These are phyloP conservation scores for Chrysodeixis includens DNA, from an alignment of 2,888 invertebrate species.

Conservation along the genomic window DNA sequence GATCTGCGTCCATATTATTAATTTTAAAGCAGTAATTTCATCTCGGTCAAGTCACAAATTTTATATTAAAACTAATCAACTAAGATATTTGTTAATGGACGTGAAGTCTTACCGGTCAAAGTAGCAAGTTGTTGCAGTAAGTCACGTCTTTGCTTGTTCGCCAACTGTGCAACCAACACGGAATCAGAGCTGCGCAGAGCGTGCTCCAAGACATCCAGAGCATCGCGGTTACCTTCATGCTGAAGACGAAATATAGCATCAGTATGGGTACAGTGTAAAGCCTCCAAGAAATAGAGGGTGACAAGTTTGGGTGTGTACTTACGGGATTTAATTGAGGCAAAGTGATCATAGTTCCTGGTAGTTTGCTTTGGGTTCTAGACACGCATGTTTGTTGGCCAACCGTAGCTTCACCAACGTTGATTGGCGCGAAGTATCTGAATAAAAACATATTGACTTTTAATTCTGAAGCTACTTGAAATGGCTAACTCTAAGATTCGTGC, in stretches of 20 bases:
- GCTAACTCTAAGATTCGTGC: no score
- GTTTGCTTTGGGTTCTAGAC: constrained; percentile 43
- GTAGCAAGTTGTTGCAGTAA: constrained; percentile 51
- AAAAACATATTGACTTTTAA: background rate
- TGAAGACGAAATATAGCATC: background rate
- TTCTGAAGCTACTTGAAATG: background rate
- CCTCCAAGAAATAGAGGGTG: background rate
- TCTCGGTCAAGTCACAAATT: no score
- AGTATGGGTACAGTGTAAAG: no score
- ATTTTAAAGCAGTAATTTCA: no score
- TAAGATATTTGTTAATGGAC: no score
- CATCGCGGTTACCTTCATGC: constrained; percentile 11
- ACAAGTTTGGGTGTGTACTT: constrained; percentile 24
- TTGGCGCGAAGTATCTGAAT: constrained; percentile 36
- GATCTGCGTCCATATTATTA: no score
- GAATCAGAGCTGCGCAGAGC: constrained; percentile 41
- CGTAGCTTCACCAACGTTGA: constrained; percentile 27
- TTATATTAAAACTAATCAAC: no score
- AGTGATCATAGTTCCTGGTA: constrained; percentile 54
- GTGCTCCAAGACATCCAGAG: constrained; percentile 44
- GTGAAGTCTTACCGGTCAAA: constrained; percentile 44
- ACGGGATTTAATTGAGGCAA: constrained; percentile 24
- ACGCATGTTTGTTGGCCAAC: constrained; percentile 52
- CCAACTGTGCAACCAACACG: constrained; percentile 29
- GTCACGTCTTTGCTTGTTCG: constrained; percentile 11